These are phyloP conservation scores for Synergus japonicus DNA, from an alignment of 2,888 invertebrate species.

Conservation along the genomic window DNA sequence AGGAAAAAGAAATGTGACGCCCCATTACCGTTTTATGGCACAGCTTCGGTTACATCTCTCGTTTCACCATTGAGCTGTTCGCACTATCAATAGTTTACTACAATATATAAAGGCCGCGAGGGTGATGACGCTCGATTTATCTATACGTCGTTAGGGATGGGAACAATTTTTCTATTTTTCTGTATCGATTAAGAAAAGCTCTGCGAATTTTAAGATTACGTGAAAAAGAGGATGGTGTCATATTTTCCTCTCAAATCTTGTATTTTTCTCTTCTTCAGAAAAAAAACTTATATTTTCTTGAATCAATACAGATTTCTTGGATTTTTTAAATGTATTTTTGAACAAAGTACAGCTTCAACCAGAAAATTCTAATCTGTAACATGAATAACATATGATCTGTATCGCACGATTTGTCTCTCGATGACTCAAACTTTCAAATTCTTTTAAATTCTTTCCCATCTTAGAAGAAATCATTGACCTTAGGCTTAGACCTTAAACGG, in stretches of 20 bases:
- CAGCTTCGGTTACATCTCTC: slow-evolving; percentile 75
- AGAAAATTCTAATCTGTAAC: slow-evolving; percentile 28
- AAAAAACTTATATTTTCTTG: not conserved
- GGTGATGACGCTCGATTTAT: slow-evolving; percentile 67
- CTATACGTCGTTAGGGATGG: slow-evolving; percentile 50
- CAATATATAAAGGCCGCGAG: slow-evolving; percentile 66
- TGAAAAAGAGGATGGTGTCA: not conserved
- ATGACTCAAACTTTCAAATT: not conserved
- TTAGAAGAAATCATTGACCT: slow-evolving; percentile 13
- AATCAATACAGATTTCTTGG: not conserved
- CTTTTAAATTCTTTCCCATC: slow-evolving; percentile 16
- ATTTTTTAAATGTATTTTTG: not conserved
- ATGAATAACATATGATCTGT: not conserved
- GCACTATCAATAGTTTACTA: slow-evolving; percentile 74
- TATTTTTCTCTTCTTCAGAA: not conserved
- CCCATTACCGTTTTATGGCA: slow-evolving; percentile 76
- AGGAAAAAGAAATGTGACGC: slow-evolving; percentile 76
- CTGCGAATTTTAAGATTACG: not conserved
- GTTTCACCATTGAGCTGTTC: slow-evolving; percentile 76
- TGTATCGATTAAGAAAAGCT: slow-evolving; percentile 9
- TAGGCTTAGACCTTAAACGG: not conserved
- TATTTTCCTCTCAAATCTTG: not conserved
- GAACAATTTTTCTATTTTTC: slow-evolving; percentile 30
- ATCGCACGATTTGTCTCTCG: not conserved
- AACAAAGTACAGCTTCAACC: not conserved